Percentiles rank a stretch among this genome's conserved stretches.
These are phyloP conservation scores for Leucophenga maculata DNA, from an alignment of 2,888 invertebrate genomes.

Conservation along the genomic window DNA sequence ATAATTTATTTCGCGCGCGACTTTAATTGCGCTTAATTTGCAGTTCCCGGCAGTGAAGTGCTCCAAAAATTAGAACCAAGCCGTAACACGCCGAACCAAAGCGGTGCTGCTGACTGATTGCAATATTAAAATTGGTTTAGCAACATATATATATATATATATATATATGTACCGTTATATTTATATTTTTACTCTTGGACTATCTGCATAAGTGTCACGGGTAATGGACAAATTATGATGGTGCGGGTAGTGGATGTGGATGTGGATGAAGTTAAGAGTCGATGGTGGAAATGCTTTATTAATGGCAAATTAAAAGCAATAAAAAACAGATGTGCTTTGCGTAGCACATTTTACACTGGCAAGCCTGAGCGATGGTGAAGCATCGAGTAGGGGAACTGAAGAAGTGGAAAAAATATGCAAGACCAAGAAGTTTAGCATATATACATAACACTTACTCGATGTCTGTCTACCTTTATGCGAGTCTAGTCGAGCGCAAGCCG, in stretches of 20 bases:
- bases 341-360: conserved; percentile 61
- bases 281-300: conserved; percentile 62
- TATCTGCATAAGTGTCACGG: conserved; percentile 45
- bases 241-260: background rate
- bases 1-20: background rate
- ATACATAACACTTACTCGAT: too few relatives aligned
- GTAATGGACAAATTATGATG: conserved; percentile 16
- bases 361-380: background rate
- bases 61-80: background rate
- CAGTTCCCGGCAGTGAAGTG: background rate
- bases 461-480: too few relatives aligned
- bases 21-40: conserved; percentile 23
- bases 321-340: conserved; percentile 71
- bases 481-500: background rate
- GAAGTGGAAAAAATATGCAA: conserved; percentile 14
- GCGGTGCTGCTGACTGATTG: conserved; percentile 10
- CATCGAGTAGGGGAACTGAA: conserved; percentile 11
- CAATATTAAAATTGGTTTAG: conserved; percentile 56
- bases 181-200: background rate
- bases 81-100: background rate
- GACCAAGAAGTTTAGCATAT: too few relatives aligned
- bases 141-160: conserved; percentile 37
- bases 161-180: conserved; percentile 38
- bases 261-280: background rate
- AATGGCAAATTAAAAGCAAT: conserved; percentile 71